These are phyloP conservation scores for Oreohelix idahoensis DNA, from an alignment of 1,140 invertebrate genomes.

Conservation along the genomic window DNA sequence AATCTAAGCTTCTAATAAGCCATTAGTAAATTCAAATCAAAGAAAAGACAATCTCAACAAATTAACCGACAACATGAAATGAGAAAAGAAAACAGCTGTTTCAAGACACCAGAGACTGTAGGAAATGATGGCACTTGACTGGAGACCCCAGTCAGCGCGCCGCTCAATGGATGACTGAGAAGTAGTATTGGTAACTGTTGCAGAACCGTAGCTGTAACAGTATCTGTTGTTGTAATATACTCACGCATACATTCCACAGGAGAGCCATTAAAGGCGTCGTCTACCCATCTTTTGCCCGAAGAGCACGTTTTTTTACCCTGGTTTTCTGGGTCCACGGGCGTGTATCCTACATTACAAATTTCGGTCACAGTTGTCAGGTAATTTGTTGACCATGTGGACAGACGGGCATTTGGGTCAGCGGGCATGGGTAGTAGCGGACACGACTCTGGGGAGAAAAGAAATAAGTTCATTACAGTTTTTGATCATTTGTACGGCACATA, in stretches of 20 bases:
- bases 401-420: background rate
- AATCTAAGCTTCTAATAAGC: too few relatives aligned
- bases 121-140: too few relatives aligned
- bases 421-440: background rate
- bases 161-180: too few relatives aligned
- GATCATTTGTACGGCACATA: too few relatives aligned
- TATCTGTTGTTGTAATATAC: background rate
- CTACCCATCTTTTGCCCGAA: background rate
- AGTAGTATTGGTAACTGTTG: too few relatives aligned
- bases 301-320: background rate
- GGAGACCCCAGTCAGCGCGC: too few relatives aligned
- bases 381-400: background rate
- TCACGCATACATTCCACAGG: background rate
- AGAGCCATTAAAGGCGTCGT: background rate
- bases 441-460: background rate
- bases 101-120: too few relatives aligned
- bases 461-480: too few relatives aligned
- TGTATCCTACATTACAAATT: background rate
- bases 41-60: too few relatives aligned
- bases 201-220: background rate
- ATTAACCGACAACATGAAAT: too few relatives aligned
- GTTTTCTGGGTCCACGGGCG: background rate
- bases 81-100: too few relatives aligned
- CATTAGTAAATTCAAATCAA: too few relatives aligned
- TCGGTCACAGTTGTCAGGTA: slow-evolving; percentile 13